Percentiles rank a stretch among this genome's conserved stretches.
phyloP scores from a whole-genome alignment of 2,113 vertebrate species.

The Numenius arquata region DNA sequence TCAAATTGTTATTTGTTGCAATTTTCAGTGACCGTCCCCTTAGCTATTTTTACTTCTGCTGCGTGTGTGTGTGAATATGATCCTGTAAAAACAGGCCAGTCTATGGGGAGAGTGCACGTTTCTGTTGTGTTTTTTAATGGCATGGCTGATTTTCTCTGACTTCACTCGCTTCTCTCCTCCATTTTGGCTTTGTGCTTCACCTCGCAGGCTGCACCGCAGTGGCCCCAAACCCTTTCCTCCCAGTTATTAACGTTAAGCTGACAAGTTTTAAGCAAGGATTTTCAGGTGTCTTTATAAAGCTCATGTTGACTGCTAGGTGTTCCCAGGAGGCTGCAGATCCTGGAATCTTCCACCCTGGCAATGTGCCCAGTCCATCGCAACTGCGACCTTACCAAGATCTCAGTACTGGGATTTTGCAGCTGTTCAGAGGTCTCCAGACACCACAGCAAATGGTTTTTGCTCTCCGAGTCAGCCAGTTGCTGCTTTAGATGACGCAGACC shows the following conservation, averaged over 20 bases:
- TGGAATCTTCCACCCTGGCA: constrained; percentile 56
- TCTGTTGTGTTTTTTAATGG: background rate
- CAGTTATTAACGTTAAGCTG: constrained; percentile 39
- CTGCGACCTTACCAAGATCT: constrained; percentile 7
- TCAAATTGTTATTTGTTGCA: background rate
- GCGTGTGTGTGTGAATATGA: background rate
- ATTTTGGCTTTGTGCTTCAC: constrained; percentile 4
- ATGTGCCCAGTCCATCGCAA: constrained; percentile 12
- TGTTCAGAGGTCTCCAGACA: constrained; percentile 47
- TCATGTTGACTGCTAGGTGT: constrained; percentile 9
- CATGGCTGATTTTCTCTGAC: background rate
- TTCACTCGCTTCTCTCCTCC: background rate
- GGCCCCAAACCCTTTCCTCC: background rate
- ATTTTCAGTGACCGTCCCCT: background rate
- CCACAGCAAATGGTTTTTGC: constrained; percentile 12
- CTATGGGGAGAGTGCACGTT: background rate
- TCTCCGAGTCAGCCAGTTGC: background rate
- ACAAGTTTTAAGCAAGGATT: constrained; percentile 43
- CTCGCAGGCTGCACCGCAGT: background rate
- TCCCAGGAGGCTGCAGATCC: constrained; percentile 41
- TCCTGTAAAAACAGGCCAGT: background rate
- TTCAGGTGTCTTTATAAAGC: constrained; percentile 59
- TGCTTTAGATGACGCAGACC: background rate
- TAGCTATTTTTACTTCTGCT: background rate
- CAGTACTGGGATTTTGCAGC: constrained; percentile 48